Base-by-base conservation (phyloP, 2,113 vertebrate species). In the Gadus chalcogrammus region DNA sequence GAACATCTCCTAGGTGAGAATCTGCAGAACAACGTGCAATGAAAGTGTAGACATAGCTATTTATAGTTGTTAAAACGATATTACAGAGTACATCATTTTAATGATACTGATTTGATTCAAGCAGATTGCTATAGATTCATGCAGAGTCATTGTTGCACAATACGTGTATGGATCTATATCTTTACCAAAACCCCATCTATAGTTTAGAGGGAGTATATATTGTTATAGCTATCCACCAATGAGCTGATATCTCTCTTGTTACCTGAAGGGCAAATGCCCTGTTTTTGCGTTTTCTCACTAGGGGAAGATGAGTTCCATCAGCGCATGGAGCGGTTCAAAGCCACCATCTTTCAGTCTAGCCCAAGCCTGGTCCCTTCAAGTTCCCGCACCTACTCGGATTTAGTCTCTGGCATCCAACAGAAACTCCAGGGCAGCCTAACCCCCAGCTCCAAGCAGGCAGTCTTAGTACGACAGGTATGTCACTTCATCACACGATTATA, bases 391-490 rank as follows among this genome's bases (percentile, higher is more conserved):
- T 75, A 72, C 17, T 90, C 91, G 65, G 79, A 65, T 65, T 78
- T 91, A 13, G 85, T 92, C 7, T 87, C 82, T 8, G 82, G 64
- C 55, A 82, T 91, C 31, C 90, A 91, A 59, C 79, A 91, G 64
- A 90, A 88, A 64, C 90, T 93, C n/a, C 84, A 89, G 24, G 58
- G 55, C 17, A 61, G 72, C 0, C 52, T 77, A 1, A 89, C 85
- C 2, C 84, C 89, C 24, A 92, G 92, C 84, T 82, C 78, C 60
- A 86, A 86, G 73, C 64, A 88, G 71, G 90, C 80, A 1, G 82
- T 79, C 15, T 84, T 80, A 53, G 86, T 93, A 0, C 91, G 91
- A 3, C 84, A 93, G 90, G 92, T 92, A 17, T 3, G 81, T 67
- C 11, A 6, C n/a, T 63, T 48, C 13, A 9, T n/a, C 55, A 16